phyloP scores from a whole-genome alignment of 1,140 invertebrate species.

The Sminthurides bifidus region DNA sequence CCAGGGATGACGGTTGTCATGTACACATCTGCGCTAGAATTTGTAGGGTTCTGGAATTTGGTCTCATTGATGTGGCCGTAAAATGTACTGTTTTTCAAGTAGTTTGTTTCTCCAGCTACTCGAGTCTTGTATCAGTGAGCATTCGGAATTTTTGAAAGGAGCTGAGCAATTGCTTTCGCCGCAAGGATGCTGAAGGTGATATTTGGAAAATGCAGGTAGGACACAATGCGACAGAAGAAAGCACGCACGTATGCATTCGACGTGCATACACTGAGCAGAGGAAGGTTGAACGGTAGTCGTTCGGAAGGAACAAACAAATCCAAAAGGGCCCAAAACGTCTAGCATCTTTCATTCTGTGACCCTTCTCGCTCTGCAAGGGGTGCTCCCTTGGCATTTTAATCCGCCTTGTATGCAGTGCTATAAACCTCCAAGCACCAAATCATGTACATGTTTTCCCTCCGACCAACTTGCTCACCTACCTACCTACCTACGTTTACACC shows the following conservation, averaged over 20 bases:
- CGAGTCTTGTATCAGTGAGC: too few relatives aligned
- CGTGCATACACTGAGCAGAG: too few relatives aligned
- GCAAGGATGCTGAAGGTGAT: not conserved
- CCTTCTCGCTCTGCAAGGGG: slow-evolving; percentile 29
- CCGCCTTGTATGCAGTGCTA: slow-evolving; percentile 10
- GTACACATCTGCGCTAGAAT: too few relatives aligned
- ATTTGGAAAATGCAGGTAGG: not conserved
- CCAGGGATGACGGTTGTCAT: too few relatives aligned
- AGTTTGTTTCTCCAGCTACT: too few relatives aligned
- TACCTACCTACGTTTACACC: not conserved
- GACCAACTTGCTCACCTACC: not conserved
- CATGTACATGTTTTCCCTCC: not conserved
- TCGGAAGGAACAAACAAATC: slow-evolving; percentile 22
- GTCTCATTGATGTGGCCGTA: too few relatives aligned
- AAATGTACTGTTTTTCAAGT: too few relatives aligned
- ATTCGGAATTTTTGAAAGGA: too few relatives aligned
- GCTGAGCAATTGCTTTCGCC: too few relatives aligned
- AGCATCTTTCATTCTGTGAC: slow-evolving; percentile 21
- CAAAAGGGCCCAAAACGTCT: slow-evolving; percentile 27
- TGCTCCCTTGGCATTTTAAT: slow-evolving; percentile 32
- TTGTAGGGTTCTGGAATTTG: too few relatives aligned
- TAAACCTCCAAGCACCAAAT: too few relatives aligned
- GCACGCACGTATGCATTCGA: not conserved
- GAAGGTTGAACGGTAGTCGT: slow-evolving; percentile 8
- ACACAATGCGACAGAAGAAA: not conserved